Conservation (phyloP, 1,140 invertebrate genomes). For the Caenorhabditis elegans region WBcel235 BX284602.5:14391501-14392000, state of each 20-base stretch:
- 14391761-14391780: background rate
- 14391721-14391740: background rate
- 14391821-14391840: background rate
- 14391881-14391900: background rate
- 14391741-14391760: slow-evolving; percentile 13
- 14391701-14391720: background rate
- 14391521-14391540: too few relatives aligned
- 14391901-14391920: slow-evolving; percentile 34
- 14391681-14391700: background rate
- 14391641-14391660: too few relatives aligned
- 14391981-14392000: slow-evolving; percentile 22
- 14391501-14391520: too few relatives aligned
- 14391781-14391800: background rate
- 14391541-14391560: too few relatives aligned
- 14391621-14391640: too few relatives aligned
- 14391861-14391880: background rate
- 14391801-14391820: background rate
- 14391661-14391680: too few relatives aligned
- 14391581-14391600: too few relatives aligned
- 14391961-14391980: slow-evolving; percentile 9
- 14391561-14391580: too few relatives aligned
- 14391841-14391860: background rate
- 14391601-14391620: too few relatives aligned
- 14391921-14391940: background rate
- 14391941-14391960: background rate